Conservation (phyloP, 2,797 vertebrate genomes). For the Neomorphus geoffroyi region DNA sequence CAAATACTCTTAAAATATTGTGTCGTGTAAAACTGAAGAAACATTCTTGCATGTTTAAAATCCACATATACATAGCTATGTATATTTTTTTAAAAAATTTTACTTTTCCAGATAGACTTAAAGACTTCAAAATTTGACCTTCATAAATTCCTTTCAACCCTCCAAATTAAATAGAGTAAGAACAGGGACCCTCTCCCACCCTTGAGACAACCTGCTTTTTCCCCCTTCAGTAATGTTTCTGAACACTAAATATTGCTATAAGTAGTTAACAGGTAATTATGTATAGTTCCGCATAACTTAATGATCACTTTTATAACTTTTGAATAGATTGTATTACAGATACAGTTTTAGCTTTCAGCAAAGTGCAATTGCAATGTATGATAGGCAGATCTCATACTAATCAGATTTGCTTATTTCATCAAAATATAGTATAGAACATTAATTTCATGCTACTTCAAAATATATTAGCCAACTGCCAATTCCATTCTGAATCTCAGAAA, state of each 20-base stretch:
- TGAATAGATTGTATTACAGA: conserved; percentile 4
- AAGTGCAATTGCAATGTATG: background rate
- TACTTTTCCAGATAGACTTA: background rate
- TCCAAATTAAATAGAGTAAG: background rate
- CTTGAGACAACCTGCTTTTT: background rate
- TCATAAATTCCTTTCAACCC: background rate
- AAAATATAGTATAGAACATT: conserved; percentile 48
- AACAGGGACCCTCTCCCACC: background rate
- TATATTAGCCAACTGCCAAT: conserved; percentile 16
- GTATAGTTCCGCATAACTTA: background rate
- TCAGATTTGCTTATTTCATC: conserved; percentile 46
- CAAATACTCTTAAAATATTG: background rate
- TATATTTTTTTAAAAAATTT: background rate
- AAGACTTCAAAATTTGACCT: background rate
- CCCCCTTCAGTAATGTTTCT: background rate
- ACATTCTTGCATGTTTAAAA: background rate
- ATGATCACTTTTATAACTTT: conserved; percentile 5
- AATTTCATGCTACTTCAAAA: conserved; percentile 60
- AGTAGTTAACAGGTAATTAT: conserved; percentile 9
- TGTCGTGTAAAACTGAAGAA: background rate
- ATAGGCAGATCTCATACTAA: conserved; percentile 11
- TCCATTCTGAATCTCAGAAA: background rate
- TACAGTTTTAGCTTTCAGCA: conserved; percentile 27
- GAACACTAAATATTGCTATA: background rate
- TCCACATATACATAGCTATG: background rate